phyloP scores from a whole-genome alignment of 2,888 invertebrate genomes.

The Luperina nickerlii region DNA sequence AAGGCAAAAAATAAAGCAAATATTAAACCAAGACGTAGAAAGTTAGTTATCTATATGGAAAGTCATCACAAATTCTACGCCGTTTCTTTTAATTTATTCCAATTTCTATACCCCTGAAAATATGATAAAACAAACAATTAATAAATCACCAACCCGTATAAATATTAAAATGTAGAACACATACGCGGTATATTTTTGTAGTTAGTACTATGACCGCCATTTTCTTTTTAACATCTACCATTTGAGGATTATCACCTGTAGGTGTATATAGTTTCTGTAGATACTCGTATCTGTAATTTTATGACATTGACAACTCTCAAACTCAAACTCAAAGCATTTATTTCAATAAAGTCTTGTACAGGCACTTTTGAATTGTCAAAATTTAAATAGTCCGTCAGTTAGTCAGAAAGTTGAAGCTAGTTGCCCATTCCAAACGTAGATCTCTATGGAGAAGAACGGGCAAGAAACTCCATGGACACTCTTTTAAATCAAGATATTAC shows the following conservation, averaged over 20 bases:
- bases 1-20: background rate
- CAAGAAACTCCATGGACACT: too few species aligned
- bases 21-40: background rate
- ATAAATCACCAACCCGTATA: background rate
- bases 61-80: background rate
- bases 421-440: too few species aligned
- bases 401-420: too few species aligned
- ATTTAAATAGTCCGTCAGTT: too few species aligned
- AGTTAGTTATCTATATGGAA: background rate
- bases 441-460: too few species aligned
- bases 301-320: background rate
- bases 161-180: constrained; percentile 23
- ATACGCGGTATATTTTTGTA: constrained; percentile 3
- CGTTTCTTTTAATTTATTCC: background rate
- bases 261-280: background rate
- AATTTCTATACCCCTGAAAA: constrained; percentile 1
- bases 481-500: too few species aligned
- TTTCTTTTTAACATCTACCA: constrained; percentile 25
- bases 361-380: too few species aligned
- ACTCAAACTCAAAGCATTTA: too few species aligned
- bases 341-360: too few species aligned
- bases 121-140: constrained; percentile 11
- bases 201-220: background rate
- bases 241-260: constrained; percentile 5
- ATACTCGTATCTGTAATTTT: too few species aligned